phyloP scores from a whole-genome alignment of 2,888 invertebrate species.

The Diarsia dahlii region DNA sequence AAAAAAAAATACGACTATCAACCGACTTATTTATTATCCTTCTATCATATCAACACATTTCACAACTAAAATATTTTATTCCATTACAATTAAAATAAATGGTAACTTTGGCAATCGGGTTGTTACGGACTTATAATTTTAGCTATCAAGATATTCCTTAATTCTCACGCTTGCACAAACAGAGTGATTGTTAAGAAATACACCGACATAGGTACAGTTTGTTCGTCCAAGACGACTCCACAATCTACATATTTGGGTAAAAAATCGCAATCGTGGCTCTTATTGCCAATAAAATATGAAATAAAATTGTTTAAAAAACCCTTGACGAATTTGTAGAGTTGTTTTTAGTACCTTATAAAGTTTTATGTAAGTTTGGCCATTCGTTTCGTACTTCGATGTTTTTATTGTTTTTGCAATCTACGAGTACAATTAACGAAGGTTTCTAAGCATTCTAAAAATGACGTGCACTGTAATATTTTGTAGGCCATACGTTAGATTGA shows the following conservation, averaged over 20 bases:
- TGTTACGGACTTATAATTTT: slow-evolving; percentile 58
- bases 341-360: slow-evolving; percentile 49
- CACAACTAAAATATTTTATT: slow-evolving; percentile 29
- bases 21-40: neutral
- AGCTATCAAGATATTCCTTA: slow-evolving; percentile 57
- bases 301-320: slow-evolving; percentile 31
- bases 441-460: slow-evolving; percentile 1
- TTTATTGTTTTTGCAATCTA: slow-evolving; percentile 11
- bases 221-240: slow-evolving; percentile 27
- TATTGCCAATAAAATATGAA: slow-evolving; percentile 60
- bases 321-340: slow-evolving; percentile 56
- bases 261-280: slow-evolving; percentile 26
- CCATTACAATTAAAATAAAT: slow-evolving; percentile 50
- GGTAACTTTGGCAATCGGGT: slow-evolving; percentile 49
- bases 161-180: slow-evolving; percentile 55
- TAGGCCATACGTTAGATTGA: neutral
- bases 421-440: slow-evolving; percentile 4
- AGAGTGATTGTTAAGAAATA: slow-evolving; percentile 46
- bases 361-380: slow-evolving; percentile 49
- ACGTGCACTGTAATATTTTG: no score
- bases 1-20: no score
- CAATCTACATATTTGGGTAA: slow-evolving; percentile 42
- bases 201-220: slow-evolving; percentile 21
- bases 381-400: slow-evolving; percentile 6
- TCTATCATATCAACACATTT: slow-evolving; percentile 13